phyloP scores from a whole-genome alignment of 2,113 vertebrate genomes.

The Dendrocopos noguchii region DNA sequence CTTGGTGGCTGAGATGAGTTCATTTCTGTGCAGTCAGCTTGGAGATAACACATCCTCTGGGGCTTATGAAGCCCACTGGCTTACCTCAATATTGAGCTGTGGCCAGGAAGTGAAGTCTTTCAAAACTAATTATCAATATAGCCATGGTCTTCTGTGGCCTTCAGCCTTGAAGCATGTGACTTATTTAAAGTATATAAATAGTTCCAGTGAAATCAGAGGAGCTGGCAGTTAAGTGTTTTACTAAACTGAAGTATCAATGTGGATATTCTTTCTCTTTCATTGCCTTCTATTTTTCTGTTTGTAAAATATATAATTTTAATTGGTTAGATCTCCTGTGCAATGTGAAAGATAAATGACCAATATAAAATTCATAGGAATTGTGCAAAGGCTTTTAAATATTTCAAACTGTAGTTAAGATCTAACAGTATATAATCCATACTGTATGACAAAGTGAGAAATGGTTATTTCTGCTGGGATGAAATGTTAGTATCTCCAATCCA shows the following conservation, averaged over 20 bases:
- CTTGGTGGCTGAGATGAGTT: neutral
- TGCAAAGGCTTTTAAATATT: slow-evolving; percentile 41
- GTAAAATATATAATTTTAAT: neutral
- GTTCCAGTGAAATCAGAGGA: neutral
- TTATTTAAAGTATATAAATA: neutral
- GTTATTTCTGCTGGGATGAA: neutral
- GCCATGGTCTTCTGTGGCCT: neutral
- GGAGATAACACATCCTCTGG: accelerated
- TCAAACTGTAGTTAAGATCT: neutral
- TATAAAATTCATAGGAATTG: neutral
- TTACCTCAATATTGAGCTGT: neutral
- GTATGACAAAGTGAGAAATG: neutral
- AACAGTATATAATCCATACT: slow-evolving; percentile 13
- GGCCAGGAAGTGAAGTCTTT: neutral
- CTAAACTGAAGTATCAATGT: neutral
- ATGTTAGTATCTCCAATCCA: neutral
- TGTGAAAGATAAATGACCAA: neutral
- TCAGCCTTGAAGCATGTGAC: neutral
- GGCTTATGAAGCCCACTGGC: accelerated
- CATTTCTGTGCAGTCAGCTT: neutral
- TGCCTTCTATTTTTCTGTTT: neutral
- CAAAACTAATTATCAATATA: neutral
- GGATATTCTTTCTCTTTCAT: neutral
- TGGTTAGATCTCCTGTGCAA: neutral
- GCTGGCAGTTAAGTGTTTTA: neutral